A percentile compares a stretch with the other conserved stretches of the same genome.
Evolutionary conservation across 2,888 invertebrate species (phyloP).

Genomic region (Geotrupes spiniger): DNA sequence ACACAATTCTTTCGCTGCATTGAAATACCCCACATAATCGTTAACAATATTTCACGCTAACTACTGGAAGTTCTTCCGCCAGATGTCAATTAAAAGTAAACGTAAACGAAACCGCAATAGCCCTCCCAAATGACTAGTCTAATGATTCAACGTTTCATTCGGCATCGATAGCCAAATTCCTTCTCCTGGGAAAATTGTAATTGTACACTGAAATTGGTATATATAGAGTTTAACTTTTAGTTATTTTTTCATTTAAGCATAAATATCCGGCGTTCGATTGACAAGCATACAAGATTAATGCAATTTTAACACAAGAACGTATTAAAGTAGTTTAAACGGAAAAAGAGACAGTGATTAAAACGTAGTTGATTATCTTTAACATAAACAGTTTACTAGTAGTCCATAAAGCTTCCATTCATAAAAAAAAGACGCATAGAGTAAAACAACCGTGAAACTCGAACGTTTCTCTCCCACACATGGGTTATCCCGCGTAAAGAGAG

Average conservation of each 20-base stretch:
- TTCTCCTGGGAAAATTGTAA: not conserved
- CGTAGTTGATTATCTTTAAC: slow-evolving; percentile 18
- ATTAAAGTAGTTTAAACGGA: slow-evolving; percentile 11
- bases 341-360: slow-evolving; percentile 13
- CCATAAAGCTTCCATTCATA: slow-evolving; percentile 20
- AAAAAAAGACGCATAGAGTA: not conserved
- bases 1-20: no score
- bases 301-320: slow-evolving; percentile 13
- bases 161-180: not conserved
- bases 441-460: not conserved
- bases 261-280: slow-evolving; percentile 20
- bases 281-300: slow-evolving; percentile 18
- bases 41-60: no score
- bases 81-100: no score
- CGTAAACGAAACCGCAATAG: no score
- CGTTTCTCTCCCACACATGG: not conserved
- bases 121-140: no score
- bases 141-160: not conserved
- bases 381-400: slow-evolving; percentile 15
- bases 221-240: no score
- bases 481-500: no score
- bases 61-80: no score
- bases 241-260: slow-evolving; percentile 6
- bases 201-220: not conserved
- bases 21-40: no score